Evolutionary conservation across 2,113 vertebrate species (phyloP).

Genomic region (Lepidiolamprologus cunningtoni): DNA sequence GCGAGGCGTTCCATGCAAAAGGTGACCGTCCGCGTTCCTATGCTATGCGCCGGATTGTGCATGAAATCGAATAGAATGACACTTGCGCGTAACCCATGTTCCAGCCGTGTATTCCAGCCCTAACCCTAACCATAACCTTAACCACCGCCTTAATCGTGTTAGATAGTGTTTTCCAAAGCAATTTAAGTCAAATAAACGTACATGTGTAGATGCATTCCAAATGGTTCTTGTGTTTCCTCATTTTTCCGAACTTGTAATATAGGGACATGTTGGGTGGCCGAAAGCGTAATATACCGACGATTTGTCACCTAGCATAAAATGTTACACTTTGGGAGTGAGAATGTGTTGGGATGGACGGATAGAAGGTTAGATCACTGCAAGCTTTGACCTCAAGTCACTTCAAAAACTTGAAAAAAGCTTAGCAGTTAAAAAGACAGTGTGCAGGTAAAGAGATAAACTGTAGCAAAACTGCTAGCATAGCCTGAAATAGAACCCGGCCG

Average conservation of each 20-base stretch:
- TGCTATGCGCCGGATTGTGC: not conserved
- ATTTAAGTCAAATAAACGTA: not conserved
- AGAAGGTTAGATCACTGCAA: not conserved
- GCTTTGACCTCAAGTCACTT: not conserved
- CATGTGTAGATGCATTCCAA: fast-evolving
- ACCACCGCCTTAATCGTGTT: fast-evolving
- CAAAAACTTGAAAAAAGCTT: not conserved
- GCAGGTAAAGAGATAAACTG: not conserved
- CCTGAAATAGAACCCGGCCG: not conserved
- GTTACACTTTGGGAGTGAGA: not conserved
- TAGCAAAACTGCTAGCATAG: not conserved
- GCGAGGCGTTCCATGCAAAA: fast-evolving
- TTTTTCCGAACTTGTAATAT: not conserved
- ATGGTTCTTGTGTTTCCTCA: not conserved
- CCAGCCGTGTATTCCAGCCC: not conserved
- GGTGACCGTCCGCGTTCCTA: fast-evolving
- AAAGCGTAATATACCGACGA: not conserved
- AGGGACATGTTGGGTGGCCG: not conserved
- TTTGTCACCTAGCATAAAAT: not conserved
- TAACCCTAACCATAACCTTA: not conserved
- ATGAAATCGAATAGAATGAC: not conserved
- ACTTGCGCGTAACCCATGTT: fast-evolving
- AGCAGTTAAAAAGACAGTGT: not conserved
- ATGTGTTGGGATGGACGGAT: not conserved
- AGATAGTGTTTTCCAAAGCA: not conserved